These are phyloP conservation scores for Cydia splendana DNA, from an alignment of 1,140 invertebrate genomes.

Conservation along the genomic window DNA sequence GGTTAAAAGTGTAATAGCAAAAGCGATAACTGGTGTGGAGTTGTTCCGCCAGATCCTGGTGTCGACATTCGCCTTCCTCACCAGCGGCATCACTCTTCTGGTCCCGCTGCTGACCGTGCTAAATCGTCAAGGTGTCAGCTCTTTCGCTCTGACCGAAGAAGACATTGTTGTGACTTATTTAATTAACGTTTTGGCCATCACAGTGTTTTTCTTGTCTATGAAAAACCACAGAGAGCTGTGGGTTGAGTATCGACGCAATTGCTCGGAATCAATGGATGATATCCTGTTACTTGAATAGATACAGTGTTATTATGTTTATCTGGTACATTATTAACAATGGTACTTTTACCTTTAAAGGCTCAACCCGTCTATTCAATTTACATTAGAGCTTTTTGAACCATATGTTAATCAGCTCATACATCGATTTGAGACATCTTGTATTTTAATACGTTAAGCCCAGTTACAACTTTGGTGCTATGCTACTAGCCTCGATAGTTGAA, in stretches of 20 bases:
- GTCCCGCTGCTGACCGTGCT: neutral
- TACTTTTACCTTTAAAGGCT: too few relatives aligned
- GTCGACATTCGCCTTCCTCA: neutral
- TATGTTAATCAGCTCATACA: too few relatives aligned
- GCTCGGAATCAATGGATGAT: neutral
- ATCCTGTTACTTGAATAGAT: neutral
- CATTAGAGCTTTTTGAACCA: too few relatives aligned
- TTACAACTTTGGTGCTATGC: too few relatives aligned
- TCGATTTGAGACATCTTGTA: too few relatives aligned
- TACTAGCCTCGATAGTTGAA: too few relatives aligned
- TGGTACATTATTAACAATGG: neutral
- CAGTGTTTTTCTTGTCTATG: neutral
- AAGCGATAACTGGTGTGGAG: neutral
- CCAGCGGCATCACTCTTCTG: neutral
- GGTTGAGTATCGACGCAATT: neutral
- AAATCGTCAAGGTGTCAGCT: neutral
- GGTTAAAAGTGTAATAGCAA: neutral
- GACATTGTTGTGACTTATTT: neutral
- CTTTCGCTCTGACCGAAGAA: neutral
- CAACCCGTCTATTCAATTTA: too few relatives aligned
- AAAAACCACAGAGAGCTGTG: slow-evolving; percentile 2
- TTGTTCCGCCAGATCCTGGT: neutral
- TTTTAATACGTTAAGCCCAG: too few relatives aligned
- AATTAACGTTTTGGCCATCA: neutral
- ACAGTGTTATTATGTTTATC: neutral